Base-by-base conservation (phyloP, 2,797 vertebrate genomes). In the Onychomys torridus region DNA sequence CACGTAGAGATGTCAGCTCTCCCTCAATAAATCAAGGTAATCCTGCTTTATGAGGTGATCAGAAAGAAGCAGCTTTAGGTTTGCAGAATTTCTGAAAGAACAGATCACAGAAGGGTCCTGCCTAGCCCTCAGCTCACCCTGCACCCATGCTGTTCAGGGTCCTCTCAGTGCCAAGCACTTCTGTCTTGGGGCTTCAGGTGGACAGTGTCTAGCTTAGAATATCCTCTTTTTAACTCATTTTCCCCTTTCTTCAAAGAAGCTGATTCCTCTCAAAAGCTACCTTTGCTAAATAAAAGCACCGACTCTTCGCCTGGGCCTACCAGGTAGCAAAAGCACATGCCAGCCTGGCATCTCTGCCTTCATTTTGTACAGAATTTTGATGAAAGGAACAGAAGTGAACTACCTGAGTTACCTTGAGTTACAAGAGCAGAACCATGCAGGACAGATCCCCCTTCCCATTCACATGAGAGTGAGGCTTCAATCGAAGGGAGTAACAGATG, bases 41-140 rank as follows among this genome's bases (percentile, higher is more conserved):
- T 97, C 95, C 93, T 94, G 96, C 88, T 98, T 98, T 95, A 98
- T 92, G 93, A 95, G 97, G 93, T 96, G 96, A 86, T 97, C 93
- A 97, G 97, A 97, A 96, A 88, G 97, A 95, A 96, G 93, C 1
- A 75, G 95, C 75, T 98, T 96, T 93, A 96, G 95, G 95, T 97
- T 93, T 96, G 94, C 71, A 96, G 96, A 96, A 96, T 89, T 97
- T 96, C 94, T 96, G 85, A 95, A 95, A 93, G 96, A 91, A 90
- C 92, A 78, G 96, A 91, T 93, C 63, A 61, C 49, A 90, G 88
- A 90, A 89, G 85, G 93, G 95, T 87, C 32, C 85, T 17, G 27
- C 10, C 32, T 43, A 40, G 16, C 69, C 69, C 76, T 67, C 19
- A 17, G 57, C 63, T 96, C 95, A 92, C 84, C 93, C 93, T 94